phyloP scores from a whole-genome alignment of 2,888 invertebrate species.

The Hanleya hanleyi region DNA sequence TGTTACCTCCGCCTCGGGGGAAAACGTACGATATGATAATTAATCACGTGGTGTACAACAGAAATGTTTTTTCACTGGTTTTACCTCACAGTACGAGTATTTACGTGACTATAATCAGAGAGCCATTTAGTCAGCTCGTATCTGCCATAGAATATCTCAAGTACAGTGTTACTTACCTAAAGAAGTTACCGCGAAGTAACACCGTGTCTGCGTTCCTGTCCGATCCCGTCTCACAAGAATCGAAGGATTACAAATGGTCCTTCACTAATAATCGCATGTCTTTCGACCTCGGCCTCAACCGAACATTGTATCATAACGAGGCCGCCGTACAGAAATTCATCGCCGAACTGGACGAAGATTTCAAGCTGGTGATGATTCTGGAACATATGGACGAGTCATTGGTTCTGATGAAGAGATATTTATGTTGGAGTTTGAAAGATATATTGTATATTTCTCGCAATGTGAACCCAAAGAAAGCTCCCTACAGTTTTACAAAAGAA shows the following conservation, averaged over 20 bases:
- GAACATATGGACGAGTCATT: conserved; percentile 54
- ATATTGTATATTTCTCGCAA: conserved; percentile 44
- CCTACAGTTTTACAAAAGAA: background rate
- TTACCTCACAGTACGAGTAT: too few relatives aligned
- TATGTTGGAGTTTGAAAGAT: conserved; percentile 53
- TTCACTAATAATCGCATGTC: conserved; percentile 37
- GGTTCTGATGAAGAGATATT: conserved; percentile 43
- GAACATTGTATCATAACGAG: background rate
- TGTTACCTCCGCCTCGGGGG: conserved; percentile 6
- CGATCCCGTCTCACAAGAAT: background rate
- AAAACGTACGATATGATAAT: conserved; percentile 23
- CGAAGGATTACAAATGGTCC: conserved; percentile 12
- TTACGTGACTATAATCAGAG: conserved; percentile 41
- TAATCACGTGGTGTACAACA: conserved; percentile 30
- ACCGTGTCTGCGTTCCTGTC: conserved; percentile 20
- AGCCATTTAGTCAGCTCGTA: conserved; percentile 42
- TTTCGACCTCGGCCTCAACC: background rate
- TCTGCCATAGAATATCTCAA: conserved; percentile 39
- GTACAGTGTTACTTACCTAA: background rate
- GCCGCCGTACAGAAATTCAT: conserved; percentile 25
- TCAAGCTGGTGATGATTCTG: conserved; percentile 50
- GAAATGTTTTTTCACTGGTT: conserved; percentile 30
- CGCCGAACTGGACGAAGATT: conserved; percentile 39
- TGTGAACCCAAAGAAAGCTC: conserved; percentile 14
- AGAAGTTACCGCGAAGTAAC: conserved; percentile 9